A percentile compares a stretch with the other conserved stretches of the same genome.
Evolutionary conservation across 2,888 invertebrate genomes (phyloP).

Genomic region (Eristalis pertinax): DNA sequence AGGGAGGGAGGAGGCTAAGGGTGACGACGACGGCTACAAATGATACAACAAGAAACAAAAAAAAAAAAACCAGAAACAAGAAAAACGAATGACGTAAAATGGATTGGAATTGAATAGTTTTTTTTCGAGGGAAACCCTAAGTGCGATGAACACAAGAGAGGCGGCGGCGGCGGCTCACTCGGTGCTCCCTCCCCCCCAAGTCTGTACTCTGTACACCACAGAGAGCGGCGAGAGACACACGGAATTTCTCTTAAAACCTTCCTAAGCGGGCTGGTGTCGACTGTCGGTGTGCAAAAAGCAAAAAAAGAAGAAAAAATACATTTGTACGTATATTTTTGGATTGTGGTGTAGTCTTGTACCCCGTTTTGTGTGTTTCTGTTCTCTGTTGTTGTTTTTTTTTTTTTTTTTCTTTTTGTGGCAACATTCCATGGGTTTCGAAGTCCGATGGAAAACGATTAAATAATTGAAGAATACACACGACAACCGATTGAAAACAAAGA

Average conservation of each 20-base stretch:
- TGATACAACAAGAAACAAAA: neutral
- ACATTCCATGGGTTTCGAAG: neutral
- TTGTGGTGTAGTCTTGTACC: neutral
- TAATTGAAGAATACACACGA: conserved; percentile 16
- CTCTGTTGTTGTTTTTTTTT: too few species aligned
- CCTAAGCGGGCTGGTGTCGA: too few species aligned
- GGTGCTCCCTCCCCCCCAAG: neutral
- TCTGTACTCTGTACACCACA: too few species aligned
- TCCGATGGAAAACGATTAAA: conserved; percentile 39
- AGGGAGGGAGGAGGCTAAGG: neutral
- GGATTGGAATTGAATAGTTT: conserved; percentile 22
- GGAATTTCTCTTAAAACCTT: conserved; percentile 14
- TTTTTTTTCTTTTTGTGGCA: neutral
- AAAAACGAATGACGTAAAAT: conserved; percentile 50
- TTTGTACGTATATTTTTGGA: neutral
- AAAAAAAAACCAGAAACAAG: neutral
- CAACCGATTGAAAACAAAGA: conserved; percentile 42
- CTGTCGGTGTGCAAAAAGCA: conserved; percentile 10
- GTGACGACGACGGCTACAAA: neutral
- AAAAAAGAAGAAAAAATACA: neutral
- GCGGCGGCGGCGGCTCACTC: neutral
- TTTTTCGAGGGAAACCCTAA: conserved; percentile 29
- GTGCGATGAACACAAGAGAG: conserved; percentile 1
- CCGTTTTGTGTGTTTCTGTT: too few species aligned
- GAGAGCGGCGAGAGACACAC: neutral